Evolutionary conservation across 2,797 vertebrate genomes (phyloP).

Genomic region (Smutsia gigantea): DNA sequence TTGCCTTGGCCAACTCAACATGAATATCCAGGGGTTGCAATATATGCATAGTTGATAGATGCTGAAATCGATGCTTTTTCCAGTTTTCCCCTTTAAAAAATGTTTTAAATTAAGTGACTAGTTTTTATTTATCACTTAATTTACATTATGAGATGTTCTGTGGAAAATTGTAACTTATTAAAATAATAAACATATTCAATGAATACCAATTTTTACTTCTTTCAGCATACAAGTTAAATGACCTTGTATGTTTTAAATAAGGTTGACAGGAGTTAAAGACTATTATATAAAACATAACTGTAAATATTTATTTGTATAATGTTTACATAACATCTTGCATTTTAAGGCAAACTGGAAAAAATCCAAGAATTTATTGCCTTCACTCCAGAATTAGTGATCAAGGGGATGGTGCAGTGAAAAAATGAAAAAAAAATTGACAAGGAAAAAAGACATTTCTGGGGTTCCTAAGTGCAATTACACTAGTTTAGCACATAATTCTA

Average conservation of each 20-base stretch:
- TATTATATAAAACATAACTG: neutral
- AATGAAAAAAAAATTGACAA: neutral
- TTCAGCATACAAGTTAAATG: constrained; percentile 7
- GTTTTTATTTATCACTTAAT: neutral
- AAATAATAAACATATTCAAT: constrained; percentile 23
- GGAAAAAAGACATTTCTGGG: neutral
- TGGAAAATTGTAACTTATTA: neutral
- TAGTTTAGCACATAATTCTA: neutral
- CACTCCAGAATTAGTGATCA: neutral
- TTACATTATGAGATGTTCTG: neutral
- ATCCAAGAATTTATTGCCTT: neutral
- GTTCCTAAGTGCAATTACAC: neutral
- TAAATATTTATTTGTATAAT: constrained; percentile 27
- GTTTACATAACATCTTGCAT: neutral
- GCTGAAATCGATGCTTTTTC: constrained; percentile 90
- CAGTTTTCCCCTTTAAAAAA: constrained; percentile 93
- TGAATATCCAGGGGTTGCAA: constrained; percentile 96
- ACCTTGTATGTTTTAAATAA: neutral
- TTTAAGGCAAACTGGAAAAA: constrained; percentile 24
- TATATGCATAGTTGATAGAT: constrained; percentile 92
- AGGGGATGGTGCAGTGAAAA: neutral
- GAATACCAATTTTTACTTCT: neutral
- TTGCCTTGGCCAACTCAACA: constrained; percentile 93
- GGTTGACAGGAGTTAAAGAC: neutral
- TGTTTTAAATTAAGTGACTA: neutral